Evolutionary conservation across 2,113 vertebrate genomes (phyloP), one percentile per base, ranked within the genome.

Genomic region (Callionymus lyra): DNA sequence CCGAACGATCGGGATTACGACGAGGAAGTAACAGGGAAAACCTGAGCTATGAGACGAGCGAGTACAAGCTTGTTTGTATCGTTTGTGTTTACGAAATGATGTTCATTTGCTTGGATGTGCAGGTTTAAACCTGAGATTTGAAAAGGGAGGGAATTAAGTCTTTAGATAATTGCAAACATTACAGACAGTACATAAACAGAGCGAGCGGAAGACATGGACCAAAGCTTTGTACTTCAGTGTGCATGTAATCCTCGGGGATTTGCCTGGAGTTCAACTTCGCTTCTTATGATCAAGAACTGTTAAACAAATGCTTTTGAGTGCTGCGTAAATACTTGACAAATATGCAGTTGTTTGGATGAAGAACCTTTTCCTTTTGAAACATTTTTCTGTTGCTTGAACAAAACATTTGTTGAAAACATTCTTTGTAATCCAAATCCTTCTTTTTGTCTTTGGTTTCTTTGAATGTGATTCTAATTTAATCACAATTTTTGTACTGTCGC

Each of bases 11-110:
- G 38, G 56, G 38, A 64, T 66, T 49, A 37, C 2, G 12, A 56
- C 14, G 11, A 45, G 56, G 59, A 65, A 59, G 59, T 38, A 41
- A 57, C n/a, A n/a, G 67, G 61, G 63, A 34, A 65, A 68, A 67
- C 62, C 47, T 46, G 53, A 60, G 34, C 31, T 50, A 62, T 44
- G 34, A 52, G 50, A 60, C 34, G 53, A 67, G 33, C 36, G 31
- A 34, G 33, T 49, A 47, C 31, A 47, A 10, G 21, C 57, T 50
- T 34, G 16, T 65, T 65, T 45, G 35, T 8, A n/a, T n/a, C n/a
- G n/a, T n/a, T 2, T 5, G 34, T 69, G 54, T 47, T 72, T 60
- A 56, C 37, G 1, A 10, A 8, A 6, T 34, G 10, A 6, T 34
- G 33, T 34, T n/a, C 33, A 34, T 12, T 2, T 10, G 10, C 9